Evolutionary conservation across 2,113 vertebrate genomes (phyloP).

Genomic region (Axis porcinus): DNA sequence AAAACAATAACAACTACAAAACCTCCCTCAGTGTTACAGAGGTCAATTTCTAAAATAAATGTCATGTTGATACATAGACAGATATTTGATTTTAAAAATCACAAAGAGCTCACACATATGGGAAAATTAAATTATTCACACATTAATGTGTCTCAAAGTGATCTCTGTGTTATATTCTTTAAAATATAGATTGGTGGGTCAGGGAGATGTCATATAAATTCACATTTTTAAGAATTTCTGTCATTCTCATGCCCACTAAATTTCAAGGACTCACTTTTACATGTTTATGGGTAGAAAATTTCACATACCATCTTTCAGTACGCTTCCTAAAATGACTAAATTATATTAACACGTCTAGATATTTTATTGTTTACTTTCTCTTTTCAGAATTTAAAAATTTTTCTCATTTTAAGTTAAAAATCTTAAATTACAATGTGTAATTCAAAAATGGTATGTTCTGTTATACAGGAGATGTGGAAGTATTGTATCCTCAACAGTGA

Average conservation of each 20-base stretch:
- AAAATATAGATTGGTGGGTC: not conserved
- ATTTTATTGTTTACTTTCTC: not conserved
- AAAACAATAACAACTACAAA: not conserved
- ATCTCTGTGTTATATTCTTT: not conserved
- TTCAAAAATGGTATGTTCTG: not conserved
- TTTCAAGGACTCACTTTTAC: not conserved
- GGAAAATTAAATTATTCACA: not conserved
- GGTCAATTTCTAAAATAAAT: not conserved
- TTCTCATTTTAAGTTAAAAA: not conserved
- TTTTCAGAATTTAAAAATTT: not conserved
- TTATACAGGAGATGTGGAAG: not conserved
- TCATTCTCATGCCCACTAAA: not conserved
- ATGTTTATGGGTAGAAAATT: not conserved
- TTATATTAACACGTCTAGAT: not conserved
- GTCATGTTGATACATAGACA: not conserved
- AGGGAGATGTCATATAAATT: not conserved
- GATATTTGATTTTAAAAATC: not conserved
- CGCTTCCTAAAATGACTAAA: not conserved
- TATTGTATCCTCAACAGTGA: not conserved
- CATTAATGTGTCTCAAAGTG: not conserved
- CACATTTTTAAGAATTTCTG: not conserved
- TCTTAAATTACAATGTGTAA: not conserved
- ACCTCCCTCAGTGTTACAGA: not conserved
- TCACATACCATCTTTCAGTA: not conserved
- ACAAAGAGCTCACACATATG: not conserved